phyloP scores from a whole-genome alignment of 2,797 vertebrate species.

The Pempheris klunzingeri region DNA sequence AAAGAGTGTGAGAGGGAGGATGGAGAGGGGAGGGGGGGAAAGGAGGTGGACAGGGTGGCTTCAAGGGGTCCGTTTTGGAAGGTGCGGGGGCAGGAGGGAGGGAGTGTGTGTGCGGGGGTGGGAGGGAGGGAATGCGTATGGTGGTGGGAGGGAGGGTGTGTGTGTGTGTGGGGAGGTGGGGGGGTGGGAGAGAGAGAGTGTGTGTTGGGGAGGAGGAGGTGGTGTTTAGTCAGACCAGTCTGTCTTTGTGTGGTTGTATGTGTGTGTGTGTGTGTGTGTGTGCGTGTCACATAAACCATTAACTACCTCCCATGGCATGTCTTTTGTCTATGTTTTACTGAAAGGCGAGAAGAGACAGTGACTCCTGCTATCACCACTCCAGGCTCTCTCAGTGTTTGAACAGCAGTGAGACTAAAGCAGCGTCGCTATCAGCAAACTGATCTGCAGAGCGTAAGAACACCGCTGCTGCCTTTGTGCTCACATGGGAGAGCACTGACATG shows the following conservation, averaged over 20 bases:
- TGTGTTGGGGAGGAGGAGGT: background rate
- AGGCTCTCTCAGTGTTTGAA: conserved; percentile 64
- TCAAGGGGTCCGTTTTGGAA: conserved; percentile 44
- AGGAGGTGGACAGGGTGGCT: conserved; percentile 37
- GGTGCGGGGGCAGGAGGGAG: conserved; percentile 26
- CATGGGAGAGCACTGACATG: conserved; percentile 67
- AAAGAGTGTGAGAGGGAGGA: conserved; percentile 69
- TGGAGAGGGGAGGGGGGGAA: conserved; percentile 3
- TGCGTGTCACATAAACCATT: conserved; percentile 64
- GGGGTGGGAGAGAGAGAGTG: too few species aligned
- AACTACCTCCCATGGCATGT: conserved; percentile 85
- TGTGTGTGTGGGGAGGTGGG: too few species aligned
- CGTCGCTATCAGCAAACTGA: conserved; percentile 60
- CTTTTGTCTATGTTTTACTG: conserved; percentile 73
- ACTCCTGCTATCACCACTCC: conserved; percentile 69
- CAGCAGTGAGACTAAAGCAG: conserved; percentile 63
- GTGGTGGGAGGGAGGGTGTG: too few species aligned
- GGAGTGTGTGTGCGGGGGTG: too few species aligned
- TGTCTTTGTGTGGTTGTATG: conserved; percentile 26
- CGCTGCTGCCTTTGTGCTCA: conserved; percentile 58
- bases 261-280: background rate
- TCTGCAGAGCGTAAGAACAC: conserved; percentile 69
- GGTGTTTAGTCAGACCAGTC: conserved; percentile 48
- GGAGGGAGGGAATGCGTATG: too few species aligned
- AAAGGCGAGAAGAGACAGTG: conserved; percentile 70